These are phyloP conservation scores for Hydropotes inermis DNA, from an alignment of 2,113 vertebrate species.

Conservation along the genomic window DNA sequence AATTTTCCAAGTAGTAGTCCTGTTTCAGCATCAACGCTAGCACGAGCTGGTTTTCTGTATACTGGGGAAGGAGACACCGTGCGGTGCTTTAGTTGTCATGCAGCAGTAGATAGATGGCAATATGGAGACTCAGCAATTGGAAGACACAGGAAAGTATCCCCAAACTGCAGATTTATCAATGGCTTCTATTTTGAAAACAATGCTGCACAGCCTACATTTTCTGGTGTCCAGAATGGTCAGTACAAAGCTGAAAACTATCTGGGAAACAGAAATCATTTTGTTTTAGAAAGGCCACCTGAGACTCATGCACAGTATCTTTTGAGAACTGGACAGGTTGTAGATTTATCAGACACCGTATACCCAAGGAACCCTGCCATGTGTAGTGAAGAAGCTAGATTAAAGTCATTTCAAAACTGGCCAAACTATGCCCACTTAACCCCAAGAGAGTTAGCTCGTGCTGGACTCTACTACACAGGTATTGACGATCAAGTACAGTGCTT, in stretches of 20 bases:
- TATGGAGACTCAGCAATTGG: constrained; percentile 86
- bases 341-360: constrained; percentile 84
- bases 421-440: constrained; percentile 79
- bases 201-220: constrained; percentile 43
- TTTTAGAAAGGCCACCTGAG: constrained; percentile 68
- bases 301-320: constrained; percentile 82
- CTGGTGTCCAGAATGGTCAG: constrained; percentile 57
- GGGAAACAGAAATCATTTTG: not conserved
- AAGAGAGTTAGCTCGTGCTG: constrained; percentile 88
- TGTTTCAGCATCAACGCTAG: constrained; percentile 83
- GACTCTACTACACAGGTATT: constrained; percentile 87
- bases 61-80: constrained; percentile 90
- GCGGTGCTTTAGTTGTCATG: constrained; percentile 90
- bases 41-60: constrained; percentile 92
- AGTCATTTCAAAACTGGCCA: constrained; percentile 90
- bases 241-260: constrained; percentile 64
- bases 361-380: constrained; percentile 88
- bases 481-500: constrained; percentile 92
- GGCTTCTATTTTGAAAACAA: constrained; percentile 68
- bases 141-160: constrained; percentile 88
- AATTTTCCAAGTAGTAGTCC: constrained; percentile 82
- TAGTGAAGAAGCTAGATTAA: constrained; percentile 86
- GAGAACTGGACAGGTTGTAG: constrained; percentile 91
- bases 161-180: constrained; percentile 86
- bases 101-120: constrained; percentile 87